Percentiles rank a stretch among this genome's conserved stretches.
phyloP scores from a whole-genome alignment of 2,888 invertebrate species.

The Seladonia tumulorum region DNA sequence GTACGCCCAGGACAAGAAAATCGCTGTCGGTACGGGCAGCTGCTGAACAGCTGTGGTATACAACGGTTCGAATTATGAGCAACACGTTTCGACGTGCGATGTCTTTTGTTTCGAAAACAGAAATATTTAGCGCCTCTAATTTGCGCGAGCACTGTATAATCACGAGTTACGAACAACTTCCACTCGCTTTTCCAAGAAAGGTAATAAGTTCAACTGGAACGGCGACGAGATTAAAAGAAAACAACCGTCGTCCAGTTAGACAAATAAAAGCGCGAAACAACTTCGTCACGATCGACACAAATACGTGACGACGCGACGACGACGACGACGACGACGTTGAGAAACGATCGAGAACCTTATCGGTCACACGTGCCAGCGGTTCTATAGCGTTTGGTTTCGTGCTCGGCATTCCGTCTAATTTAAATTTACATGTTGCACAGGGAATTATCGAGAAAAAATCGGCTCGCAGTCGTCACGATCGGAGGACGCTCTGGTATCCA shows the following conservation, averaged over 20 bases:
- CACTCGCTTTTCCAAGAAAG: background rate
- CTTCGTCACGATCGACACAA: background rate
- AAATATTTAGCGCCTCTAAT: no score
- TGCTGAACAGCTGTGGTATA: no score
- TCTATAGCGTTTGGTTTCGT: background rate
- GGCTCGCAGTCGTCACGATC: constrained; percentile 32
- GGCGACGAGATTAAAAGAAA: background rate
- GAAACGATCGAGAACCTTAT: background rate
- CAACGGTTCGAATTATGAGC: no score
- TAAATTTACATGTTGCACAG: constrained; percentile 48
- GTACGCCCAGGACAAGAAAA: no score
- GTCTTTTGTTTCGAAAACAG: no score
- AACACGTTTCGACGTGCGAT: no score
- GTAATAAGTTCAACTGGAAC: background rate
- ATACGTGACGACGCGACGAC: background rate
- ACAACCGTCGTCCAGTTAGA: background rate
- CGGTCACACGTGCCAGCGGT: background rate
- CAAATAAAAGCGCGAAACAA: background rate
- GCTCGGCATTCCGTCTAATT: constrained; percentile 31
- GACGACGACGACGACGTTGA: background rate
- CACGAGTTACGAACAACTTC: background rate
- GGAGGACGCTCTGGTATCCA: constrained; percentile 37
- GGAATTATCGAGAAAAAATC: constrained; percentile 60
- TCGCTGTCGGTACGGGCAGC: no score
- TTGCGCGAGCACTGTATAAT: background rate